Base-by-base conservation (phyloP, 2,797 vertebrate species). In the Picus viridis region DNA sequence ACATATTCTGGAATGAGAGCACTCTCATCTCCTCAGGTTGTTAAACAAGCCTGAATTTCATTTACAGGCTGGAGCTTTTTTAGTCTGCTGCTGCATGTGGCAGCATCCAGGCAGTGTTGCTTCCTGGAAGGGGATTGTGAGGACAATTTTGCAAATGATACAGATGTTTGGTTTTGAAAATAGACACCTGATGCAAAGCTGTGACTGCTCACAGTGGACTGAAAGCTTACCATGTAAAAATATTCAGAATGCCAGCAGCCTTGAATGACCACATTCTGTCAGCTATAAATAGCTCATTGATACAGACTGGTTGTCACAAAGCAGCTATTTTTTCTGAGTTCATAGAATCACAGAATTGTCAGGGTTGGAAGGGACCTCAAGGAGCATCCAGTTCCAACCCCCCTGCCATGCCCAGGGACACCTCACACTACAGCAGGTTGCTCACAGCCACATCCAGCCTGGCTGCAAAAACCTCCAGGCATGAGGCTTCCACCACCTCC, bases 21-120 rank as follows among this genome's bases (percentile, higher is more conserved):
- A 96, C 65, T 82, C 85, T 91, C 85, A 85, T 94, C 74, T 87
- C 81, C 94, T 95, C 53, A 57, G 58, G 68, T 81, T 96, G 64
- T 96, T 96, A 95, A 96, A 94, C 12, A 23, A 97, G 86, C 69
- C 85, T 95, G 80, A 74, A 74, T 96, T 88, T 96, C 63, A 53
- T 91, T 92, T 95, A 65, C 83, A 95, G 61, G 69, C 92, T 84
- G 91, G 73, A 74, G 58, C 30, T 91, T 93, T 94, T 93, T 91
- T 96, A 86, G 24, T 93, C 54, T 29, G 16, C 77, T 89, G 32
- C 36, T 81, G 78, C 61, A 80, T 53, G 43, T 88, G 84, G 79
- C 63, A 81, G 83, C 39, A 83, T 89, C 27, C 68, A 30, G 49
- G 64, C 71, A 43, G 53, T 86, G 67, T 87, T 93, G 79, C 59